A percentile compares a stretch with the other conserved stretches of the same genome.
phyloP scores from a whole-genome alignment of 2,797 vertebrate genomes.

The Gymnodraco acuticeps region DNA sequence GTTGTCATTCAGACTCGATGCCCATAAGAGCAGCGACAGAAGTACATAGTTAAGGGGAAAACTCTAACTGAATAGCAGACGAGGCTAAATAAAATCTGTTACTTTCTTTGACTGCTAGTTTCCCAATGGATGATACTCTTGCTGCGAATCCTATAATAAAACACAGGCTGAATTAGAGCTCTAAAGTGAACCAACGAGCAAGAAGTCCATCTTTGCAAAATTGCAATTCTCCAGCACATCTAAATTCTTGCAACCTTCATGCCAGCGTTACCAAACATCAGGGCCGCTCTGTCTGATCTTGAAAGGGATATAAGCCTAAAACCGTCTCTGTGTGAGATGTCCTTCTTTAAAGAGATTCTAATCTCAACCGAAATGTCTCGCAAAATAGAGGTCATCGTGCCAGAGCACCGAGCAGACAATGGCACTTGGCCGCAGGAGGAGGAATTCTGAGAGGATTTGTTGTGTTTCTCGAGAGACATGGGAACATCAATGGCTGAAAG shows the following conservation, averaged over 20 bases:
- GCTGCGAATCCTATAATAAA: slow-evolving; percentile 53
- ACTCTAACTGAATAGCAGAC: slow-evolving; percentile 39
- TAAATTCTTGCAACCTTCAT: slow-evolving; percentile 67
- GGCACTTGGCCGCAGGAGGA: slow-evolving; percentile 58
- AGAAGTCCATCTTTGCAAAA: slow-evolving; percentile 63
- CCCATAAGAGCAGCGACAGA: slow-evolving; percentile 39
- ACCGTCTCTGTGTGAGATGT: slow-evolving; percentile 76
- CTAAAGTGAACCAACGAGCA: slow-evolving; percentile 41
- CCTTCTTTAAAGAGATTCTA: slow-evolving; percentile 82
- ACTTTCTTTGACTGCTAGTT: slow-evolving; percentile 45
- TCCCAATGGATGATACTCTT: slow-evolving; percentile 33
- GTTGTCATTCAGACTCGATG: slow-evolving; percentile 48
- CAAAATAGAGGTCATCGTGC: slow-evolving; percentile 81
- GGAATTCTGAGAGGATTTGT: slow-evolving; percentile 71
- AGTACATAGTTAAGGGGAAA: slow-evolving; percentile 42
- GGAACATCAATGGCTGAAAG: slow-evolving; percentile 52
- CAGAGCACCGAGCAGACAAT: slow-evolving; percentile 73
- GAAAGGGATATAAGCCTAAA: slow-evolving; percentile 81
- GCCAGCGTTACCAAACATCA: slow-evolving; percentile 73
- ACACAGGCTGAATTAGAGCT: slow-evolving; percentile 38
- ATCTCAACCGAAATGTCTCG: slow-evolving; percentile 81
- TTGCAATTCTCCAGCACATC: slow-evolving; percentile 68
- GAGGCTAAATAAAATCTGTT: slow-evolving; percentile 45
- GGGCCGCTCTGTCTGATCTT: slow-evolving; percentile 80
- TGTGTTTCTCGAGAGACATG: slow-evolving; percentile 60